Percentiles rank a stretch among this genome's conserved stretches.
phyloP scores from a whole-genome alignment of 2,797 vertebrate genomes.

The Enteromius fasciolatus region DNA sequence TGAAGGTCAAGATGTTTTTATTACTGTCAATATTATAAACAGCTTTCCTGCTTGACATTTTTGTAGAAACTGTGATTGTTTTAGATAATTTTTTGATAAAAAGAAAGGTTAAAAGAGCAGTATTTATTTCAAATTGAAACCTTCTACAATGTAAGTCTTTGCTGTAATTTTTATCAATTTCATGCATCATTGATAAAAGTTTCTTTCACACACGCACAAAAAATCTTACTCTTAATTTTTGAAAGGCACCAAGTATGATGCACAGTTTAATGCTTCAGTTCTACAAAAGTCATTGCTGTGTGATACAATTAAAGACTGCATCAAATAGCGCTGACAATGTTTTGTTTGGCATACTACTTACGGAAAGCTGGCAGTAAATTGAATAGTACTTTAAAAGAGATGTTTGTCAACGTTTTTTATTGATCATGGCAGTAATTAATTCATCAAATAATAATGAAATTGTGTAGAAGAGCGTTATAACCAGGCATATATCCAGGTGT shows the following conservation, averaged over 20 bases:
- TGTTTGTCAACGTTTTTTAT: slow-evolving; percentile 5
- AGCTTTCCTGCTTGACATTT: not conserved
- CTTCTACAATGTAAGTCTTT: not conserved
- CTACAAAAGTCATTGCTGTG: not conserved
- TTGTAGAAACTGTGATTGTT: not conserved
- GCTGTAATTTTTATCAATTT: not conserved
- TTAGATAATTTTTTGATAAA: not conserved
- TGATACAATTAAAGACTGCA: not conserved
- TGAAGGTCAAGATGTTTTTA: not conserved
- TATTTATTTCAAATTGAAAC: not conserved
- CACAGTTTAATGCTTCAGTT: not conserved
- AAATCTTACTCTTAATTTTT: not conserved
- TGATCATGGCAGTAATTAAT: slow-evolving; percentile 23
- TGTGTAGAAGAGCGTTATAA: not conserved
- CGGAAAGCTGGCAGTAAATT: not conserved
- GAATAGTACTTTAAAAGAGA: not conserved
- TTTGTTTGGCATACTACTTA: not conserved
- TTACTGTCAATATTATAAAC: not conserved
- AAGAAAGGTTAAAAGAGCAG: not conserved
- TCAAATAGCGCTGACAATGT: not conserved
- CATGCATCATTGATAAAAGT: not conserved
- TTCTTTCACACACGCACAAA: not conserved
- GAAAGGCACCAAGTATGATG: not conserved
- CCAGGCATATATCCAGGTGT: slow-evolving; percentile 13
- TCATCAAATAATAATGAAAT: slow-evolving; percentile 12